Evolutionary conservation across 2,888 invertebrate genomes (phyloP).

Genomic region (Cryptophagus acutangulus): DNA sequence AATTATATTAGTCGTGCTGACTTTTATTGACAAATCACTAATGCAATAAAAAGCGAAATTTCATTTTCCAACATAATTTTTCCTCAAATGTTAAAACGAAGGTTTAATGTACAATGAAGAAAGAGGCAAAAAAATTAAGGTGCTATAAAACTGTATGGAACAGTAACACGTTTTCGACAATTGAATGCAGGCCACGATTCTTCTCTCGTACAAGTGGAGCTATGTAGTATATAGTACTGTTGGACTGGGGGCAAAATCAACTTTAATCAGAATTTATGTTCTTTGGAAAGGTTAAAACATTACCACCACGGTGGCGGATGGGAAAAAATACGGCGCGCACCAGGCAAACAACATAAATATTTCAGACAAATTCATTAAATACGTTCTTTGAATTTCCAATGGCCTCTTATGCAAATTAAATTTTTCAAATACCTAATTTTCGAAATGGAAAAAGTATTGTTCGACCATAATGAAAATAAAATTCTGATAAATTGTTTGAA

Average conservation of each 20-base stretch:
- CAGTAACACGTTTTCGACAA: constrained; percentile 1
- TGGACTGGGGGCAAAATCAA: constrained; percentile 14
- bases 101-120: too few relatives aligned
- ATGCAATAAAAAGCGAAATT: too few relatives aligned
- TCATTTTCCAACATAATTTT: too few relatives aligned
- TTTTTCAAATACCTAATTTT: neutral
- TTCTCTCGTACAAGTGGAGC: neutral
- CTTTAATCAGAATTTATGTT: constrained; percentile 23
- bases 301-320: constrained; percentile 6
- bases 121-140: too few relatives aligned
- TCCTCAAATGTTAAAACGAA: too few relatives aligned
- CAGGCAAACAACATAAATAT: constrained; percentile 3
- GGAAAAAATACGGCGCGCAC: neutral
- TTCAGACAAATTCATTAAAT: neutral
- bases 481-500: too few relatives aligned
- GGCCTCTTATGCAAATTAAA: constrained; percentile 1
- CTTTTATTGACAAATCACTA: too few relatives aligned
- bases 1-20: too few relatives aligned
- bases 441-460: too few relatives aligned
- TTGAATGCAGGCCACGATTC: constrained; percentile 5
- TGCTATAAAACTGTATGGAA: too few relatives aligned
- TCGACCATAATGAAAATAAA: too few relatives aligned
- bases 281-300: constrained; percentile 16
- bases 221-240: neutral
- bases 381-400: neutral